Evolutionary conservation across 2,888 invertebrate genomes (phyloP).

Genomic region (Lasioglossum marginatum): DNA sequence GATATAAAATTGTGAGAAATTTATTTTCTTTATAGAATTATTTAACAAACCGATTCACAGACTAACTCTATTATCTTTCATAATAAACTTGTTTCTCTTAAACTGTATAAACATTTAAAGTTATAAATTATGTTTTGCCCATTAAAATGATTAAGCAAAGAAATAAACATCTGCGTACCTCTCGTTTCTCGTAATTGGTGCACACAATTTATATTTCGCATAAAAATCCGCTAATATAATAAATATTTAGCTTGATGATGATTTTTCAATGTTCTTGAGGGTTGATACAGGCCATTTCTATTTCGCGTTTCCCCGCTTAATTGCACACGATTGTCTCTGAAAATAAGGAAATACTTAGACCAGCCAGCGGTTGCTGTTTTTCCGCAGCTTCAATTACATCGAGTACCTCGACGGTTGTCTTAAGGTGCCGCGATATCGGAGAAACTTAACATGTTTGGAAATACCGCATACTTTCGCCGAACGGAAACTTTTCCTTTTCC

Average conservation of each 20-base stretch:
- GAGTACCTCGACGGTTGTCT: constrained; percentile 23
- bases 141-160: neutral
- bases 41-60: neutral
- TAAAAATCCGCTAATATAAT: neutral
- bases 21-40: neutral
- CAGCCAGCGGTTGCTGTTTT: constrained; percentile 33
- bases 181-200: neutral
- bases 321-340: neutral
- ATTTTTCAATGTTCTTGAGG: neutral
- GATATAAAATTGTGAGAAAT: neutral
- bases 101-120: neutral
- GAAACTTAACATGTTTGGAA: constrained; percentile 25
- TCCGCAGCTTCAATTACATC: constrained; percentile 26
- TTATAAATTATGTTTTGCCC: neutral
- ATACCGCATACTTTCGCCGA: constrained; percentile 9
- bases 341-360: neutral
- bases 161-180: neutral
- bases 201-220: neutral
- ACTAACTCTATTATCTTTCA: neutral
- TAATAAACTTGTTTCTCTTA: too few relatives aligned
- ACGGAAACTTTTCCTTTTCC: constrained; percentile 12
- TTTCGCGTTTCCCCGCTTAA: neutral
- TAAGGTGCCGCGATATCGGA: neutral
- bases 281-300: neutral
- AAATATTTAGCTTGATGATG: neutral